Base-by-base conservation (phyloP, 2,888 invertebrate genomes). In the Leptarthrus brevirostris region DNA sequence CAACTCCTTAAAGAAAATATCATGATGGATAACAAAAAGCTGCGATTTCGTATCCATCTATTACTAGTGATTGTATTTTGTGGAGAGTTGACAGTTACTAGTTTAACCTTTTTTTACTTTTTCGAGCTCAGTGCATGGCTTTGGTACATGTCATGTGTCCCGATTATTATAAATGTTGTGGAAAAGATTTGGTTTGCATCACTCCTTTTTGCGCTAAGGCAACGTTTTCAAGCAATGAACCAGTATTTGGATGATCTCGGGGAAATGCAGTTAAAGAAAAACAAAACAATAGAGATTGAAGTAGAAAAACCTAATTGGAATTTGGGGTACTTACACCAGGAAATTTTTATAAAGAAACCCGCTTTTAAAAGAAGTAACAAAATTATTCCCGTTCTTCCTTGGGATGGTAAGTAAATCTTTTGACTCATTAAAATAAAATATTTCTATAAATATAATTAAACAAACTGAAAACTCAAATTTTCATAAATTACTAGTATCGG, bases 181-280 rank as follows among this genome's bases (percentile, higher is more conserved):
- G 84, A 85, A 58, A 84, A 85, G 78, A 83, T 84, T 72, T 85
- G 84, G 84, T 85, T 85, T 78, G 81, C 82, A 0, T 80, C 81
- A 0, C 81, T 85, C 1, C 75, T 85, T 2, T 81, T 78, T 30
- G 83, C 82, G 0, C 74, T 85, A 12, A 81, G 82, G 36, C 81
- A 83, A 74, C 81, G 85, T 20, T 85, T 85, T 10, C 77, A 78
- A 22, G 81, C 81, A 1, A 81, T 83, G 3, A 83, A 83, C 75
- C 30, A 70, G 2, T 77, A 75, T 72, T 72, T 82, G 56, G 79
- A 80, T 34, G 79, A 54, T 14, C 72, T 74, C 10, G 73, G 36
- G 8, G 73, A 78, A 26, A 79, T 79, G 8, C 82, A 83, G 75
- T 30, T 49, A 12, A 81, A 82, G 54, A 79, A 52, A 80, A 82